Percentiles rank a stretch among this genome's conserved stretches.
Evolutionary conservation across 2,797 vertebrate genomes (phyloP).

Genomic region (Enteromius argenteus): DNA sequence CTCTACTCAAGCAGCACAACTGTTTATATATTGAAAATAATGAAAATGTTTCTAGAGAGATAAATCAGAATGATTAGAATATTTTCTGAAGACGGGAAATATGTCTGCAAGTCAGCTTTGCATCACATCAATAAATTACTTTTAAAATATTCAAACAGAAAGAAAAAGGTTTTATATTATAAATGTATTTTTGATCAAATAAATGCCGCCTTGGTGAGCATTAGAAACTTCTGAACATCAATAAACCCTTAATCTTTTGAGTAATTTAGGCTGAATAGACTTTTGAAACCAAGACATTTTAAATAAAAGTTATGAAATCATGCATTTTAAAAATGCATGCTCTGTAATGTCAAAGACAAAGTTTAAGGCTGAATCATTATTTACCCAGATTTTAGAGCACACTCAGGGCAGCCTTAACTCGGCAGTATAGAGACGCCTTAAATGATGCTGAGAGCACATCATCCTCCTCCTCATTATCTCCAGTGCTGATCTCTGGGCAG

Average conservation of each 20-base stretch:
- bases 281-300: neutral
- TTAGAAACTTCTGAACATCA: neutral
- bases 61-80: neutral
- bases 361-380: neutral
- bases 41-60: neutral
- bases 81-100: neutral
- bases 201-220: neutral
- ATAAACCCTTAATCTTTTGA: neutral
- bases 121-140: neutral
- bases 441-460: slow-evolving; percentile 47
- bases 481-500: slow-evolving; percentile 44
- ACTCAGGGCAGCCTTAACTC: neutral
- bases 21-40: neutral
- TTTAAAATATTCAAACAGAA: neutral
- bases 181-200: slow-evolving; percentile 1
- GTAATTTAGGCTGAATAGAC: neutral
- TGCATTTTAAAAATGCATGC: neutral
- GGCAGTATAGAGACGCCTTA: slow-evolving; percentile 2
- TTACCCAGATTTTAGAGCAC: neutral
- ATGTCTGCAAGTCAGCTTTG: neutral
- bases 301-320: neutral
- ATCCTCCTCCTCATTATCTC: slow-evolving; percentile 18
- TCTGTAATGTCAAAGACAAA: neutral
- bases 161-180: neutral
- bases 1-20: neutral